Evolutionary conservation across 2,888 invertebrate genomes (phyloP).

Genomic region (Dryococelus australis): DNA sequence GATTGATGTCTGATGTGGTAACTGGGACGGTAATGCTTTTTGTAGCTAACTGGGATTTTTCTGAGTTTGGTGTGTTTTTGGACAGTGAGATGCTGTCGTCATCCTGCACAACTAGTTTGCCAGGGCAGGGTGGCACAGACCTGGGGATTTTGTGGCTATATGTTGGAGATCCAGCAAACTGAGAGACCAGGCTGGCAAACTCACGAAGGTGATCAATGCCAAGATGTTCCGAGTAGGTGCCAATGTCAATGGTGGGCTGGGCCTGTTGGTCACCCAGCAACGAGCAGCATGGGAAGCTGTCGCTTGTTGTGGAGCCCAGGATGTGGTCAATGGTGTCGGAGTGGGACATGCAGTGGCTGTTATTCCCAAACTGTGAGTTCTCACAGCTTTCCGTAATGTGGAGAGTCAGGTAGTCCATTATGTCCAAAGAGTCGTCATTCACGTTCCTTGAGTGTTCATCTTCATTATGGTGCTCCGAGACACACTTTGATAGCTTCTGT

Average conservation of each 20-base stretch:
- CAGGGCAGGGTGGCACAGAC: too few species aligned
- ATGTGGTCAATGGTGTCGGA: slow-evolving; percentile 19
- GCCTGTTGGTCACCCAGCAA: too few species aligned
- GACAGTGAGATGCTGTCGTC: too few species aligned
- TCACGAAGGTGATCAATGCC: background rate
- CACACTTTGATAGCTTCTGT: background rate
- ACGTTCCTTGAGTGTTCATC: background rate
- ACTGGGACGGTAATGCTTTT: too few species aligned
- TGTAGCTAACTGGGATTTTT: too few species aligned
- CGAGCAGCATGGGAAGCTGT: slow-evolving; percentile 35
- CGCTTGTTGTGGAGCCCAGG: slow-evolving; percentile 34
- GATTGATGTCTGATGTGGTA: too few species aligned
- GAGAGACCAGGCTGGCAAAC: background rate
- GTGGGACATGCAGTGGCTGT: background rate
- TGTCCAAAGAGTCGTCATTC: background rate
- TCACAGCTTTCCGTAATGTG: slow-evolving; percentile 12
- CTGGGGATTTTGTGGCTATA: too few species aligned
- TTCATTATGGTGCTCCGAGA: background rate
- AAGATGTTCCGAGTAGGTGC: too few species aligned
- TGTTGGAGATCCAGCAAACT: background rate
- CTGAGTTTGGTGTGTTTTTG: too few species aligned
- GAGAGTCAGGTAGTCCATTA: slow-evolving; percentile 21
- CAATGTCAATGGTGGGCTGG: too few species aligned
- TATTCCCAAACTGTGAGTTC: background rate
- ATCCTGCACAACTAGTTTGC: too few species aligned